Evolutionary conservation across 1,140 invertebrate species (phyloP), one percentile per base, ranked within the genome.

Genomic region (Solenopsis fugax): DNA sequence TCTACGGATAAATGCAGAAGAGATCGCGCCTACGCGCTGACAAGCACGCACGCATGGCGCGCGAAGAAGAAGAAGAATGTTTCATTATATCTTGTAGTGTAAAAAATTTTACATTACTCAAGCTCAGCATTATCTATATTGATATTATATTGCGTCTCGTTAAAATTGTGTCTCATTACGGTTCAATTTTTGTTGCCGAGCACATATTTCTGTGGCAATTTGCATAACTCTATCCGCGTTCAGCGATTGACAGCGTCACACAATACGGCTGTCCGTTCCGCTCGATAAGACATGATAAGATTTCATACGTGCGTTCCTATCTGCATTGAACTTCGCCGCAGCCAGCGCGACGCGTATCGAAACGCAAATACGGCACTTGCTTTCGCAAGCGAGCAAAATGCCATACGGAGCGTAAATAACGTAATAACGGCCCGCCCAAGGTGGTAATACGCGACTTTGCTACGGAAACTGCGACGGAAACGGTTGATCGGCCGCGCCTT

Each of bases 321-420:
- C 52, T 77, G 54, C 62, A 82, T 82, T 72, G 80, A 82, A 72
- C 67, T 72, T 58, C 80, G 78, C 62, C 76, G 60, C 10, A 13
- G 34, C 72, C 60, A 2, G 67, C 9, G n/a, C 41, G 56, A 21
- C 29, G 41, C 24, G 45, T 34, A 64, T 65, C 58, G 45, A 78
- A 78, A 37, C 29, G 21, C 64, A 24, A 16, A 21, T 41, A 41
- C 16, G 21, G 18, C 60, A 34, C 60, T 60, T n/a, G 78, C 6
- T 82, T 82, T 82, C 80, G 52, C 80, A 82, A 73, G 80, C 12
- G 37, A 82, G 67, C 21, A 41, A 58, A 82, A 60, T 73, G 54
- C 67, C 50, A 37, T 69, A 69, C 4, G 29, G 54, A 58, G 21
- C 34, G 24, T 12, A 48, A 18, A 81, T 81, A 81, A 64, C 18